Evolutionary conservation across 2,888 invertebrate genomes (phyloP), one percentile per base, ranked within the genome.

Genomic region (Cataglyphis altisquamis): DNA sequence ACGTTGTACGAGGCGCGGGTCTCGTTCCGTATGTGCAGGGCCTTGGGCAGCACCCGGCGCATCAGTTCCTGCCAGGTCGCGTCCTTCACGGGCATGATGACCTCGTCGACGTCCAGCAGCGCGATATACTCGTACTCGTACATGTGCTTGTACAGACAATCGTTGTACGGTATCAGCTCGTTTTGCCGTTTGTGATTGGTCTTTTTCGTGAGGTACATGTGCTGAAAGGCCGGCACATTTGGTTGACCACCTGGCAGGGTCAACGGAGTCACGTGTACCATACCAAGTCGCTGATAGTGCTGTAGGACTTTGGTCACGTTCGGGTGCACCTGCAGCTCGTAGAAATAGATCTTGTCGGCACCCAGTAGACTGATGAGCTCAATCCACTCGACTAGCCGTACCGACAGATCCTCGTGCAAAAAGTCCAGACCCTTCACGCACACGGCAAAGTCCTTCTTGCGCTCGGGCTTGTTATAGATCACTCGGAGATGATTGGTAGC

Each of bases 401-500:
- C 98, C 1, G 98, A 98, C 1, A 98, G 95, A 95, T 99, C 99
- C 93, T 98, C 98, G 95, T 98, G 98, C 3, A 98, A 96, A 93
- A 99, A 99, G 95, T 99, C 98, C 78, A 99, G 95, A 0, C 99
- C 99, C 94, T 98, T 98, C 32, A 98, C 98, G 94, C 98, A 98
- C 3, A 98, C 98, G 1, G 98, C 98, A 94, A 98, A 98, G 39
- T 97, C 97, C 91, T 97, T 97, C 92, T 97, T 97, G 80, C 95
- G 95, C 3, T 95, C 95, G 0, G 98, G 98, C 83, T 96, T 96
- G 93, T 98, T 97, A 95, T 97, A 97, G 91, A 98, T 97, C 1
- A 98, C 98, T 82, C 97, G 95, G 85, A 98, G 95, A 94, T 98
- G 98, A 93, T 98, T 98, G 60, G 97, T 97, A 32, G 98, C 97